These are phyloP conservation scores for Rhipidura dahli DNA, from an alignment of 2,113 vertebrate species.

Conservation along the genomic window DNA sequence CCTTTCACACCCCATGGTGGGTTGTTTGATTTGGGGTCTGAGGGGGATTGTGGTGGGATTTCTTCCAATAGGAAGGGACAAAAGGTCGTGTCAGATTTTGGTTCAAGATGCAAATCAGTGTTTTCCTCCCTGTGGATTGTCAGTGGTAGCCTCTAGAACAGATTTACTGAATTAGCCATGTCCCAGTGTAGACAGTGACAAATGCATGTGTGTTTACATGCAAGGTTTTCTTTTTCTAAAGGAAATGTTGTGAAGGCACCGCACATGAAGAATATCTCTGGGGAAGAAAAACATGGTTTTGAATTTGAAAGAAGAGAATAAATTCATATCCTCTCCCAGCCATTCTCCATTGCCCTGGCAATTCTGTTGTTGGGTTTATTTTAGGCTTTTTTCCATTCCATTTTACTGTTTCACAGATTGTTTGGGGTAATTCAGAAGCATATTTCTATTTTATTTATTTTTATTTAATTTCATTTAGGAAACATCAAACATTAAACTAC, in stretches of 20 bases:
- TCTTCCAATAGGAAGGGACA: background rate
- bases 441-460: background rate
- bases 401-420: background rate
- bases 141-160: background rate
- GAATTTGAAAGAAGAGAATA: background rate
- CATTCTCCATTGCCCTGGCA: background rate
- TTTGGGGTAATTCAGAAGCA: background rate
- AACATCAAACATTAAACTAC: background rate
- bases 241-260: background rate
- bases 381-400: background rate
- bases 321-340: background rate
- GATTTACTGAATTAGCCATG: background rate
- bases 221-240: background rate
- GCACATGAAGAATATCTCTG: background rate
- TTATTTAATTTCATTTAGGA: background rate
- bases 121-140: background rate
- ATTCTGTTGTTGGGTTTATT: background rate
- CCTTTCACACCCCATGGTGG: background rate
- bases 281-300: background rate
- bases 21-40: background rate
- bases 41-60: background rate
- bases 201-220: background rate
- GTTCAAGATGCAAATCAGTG: background rate
- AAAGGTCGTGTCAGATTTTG: background rate
- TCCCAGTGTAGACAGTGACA: background rate